Percentiles rank a stretch among this genome's conserved stretches.
Conservation (phyloP, 2,113 vertebrate genomes). For the Protobothrops flavoviridis region DNA sequence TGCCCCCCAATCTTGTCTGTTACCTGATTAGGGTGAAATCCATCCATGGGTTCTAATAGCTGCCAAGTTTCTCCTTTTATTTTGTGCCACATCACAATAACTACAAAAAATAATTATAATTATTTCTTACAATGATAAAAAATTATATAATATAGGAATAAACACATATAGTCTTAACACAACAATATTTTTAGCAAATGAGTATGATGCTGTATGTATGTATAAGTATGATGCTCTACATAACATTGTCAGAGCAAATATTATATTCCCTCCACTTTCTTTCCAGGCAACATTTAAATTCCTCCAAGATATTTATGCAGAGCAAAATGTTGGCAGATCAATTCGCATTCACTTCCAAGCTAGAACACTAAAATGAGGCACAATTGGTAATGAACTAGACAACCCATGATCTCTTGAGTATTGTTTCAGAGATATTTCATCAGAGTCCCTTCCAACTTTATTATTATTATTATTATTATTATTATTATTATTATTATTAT, state of each 20-base stretch:
- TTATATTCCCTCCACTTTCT: slow-evolving; percentile 21
- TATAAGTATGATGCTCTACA: slow-evolving; percentile 32
- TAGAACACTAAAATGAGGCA: slow-evolving; percentile 23
- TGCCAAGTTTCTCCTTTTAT: slow-evolving; percentile 72
- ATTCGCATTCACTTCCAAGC: slow-evolving; percentile 37
- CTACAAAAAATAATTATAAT: slow-evolving; percentile 43
- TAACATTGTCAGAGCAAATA: slow-evolving; percentile 1
- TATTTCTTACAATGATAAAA: not conserved
- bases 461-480: too few species aligned
- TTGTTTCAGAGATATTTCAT: too few species aligned
- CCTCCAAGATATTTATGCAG: slow-evolving; percentile 23
- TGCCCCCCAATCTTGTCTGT: not conserved
- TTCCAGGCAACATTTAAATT: slow-evolving; percentile 42
- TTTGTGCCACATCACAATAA: slow-evolving; percentile 61
- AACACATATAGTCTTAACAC: not conserved
- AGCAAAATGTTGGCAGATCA: not conserved
- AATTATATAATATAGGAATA: not conserved
- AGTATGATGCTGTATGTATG: not conserved
- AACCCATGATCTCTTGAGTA: too few species aligned
- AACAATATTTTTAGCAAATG: not conserved
- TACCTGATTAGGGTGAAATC: slow-evolving; percentile 80
- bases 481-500: too few species aligned
- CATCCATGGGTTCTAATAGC: slow-evolving; percentile 72
- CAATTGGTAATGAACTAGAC: slow-evolving; percentile 22
- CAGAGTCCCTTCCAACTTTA: too few species aligned